Conservation (phyloP, 2,888 invertebrate species). For the Dicyrtomina minuta region DNA sequence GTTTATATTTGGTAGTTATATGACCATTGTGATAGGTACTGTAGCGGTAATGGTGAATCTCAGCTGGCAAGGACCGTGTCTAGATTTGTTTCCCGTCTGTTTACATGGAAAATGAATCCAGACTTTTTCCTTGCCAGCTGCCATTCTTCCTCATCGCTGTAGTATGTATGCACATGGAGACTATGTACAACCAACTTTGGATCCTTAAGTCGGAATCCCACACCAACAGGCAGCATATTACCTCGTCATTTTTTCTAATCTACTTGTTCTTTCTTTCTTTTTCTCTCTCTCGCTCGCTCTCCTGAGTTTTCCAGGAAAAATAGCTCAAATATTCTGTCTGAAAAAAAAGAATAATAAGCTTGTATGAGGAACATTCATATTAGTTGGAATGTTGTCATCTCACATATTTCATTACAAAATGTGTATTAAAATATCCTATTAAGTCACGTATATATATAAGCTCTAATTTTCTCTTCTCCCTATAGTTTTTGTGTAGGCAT, state of each 20-base stretch:
- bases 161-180: too few species aligned
- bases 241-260: conserved; percentile 11
- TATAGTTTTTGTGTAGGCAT: conserved; percentile 2
- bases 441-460: background rate
- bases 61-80: too few species aligned
- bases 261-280: background rate
- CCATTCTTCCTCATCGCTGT: too few species aligned
- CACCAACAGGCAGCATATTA: too few species aligned
- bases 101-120: too few species aligned
- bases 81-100: too few species aligned
- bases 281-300: conserved; percentile 8
- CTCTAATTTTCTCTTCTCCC: background rate
- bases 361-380: conserved; percentile 23
- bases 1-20: too few species aligned
- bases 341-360: conserved; percentile 33
- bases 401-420: conserved; percentile 3
- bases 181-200: too few species aligned
- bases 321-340: conserved; percentile 26
- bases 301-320: conserved; percentile 18
- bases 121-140: too few species aligned
- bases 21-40: too few species aligned
- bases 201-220: too few species aligned
- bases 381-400: background rate
- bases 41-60: too few species aligned
- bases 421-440: background rate